These are phyloP conservation scores for Aplysina aerophoba DNA, from an alignment of 37 sponge, comb jelly and placozoan species.

Conservation along the genomic window DNA sequence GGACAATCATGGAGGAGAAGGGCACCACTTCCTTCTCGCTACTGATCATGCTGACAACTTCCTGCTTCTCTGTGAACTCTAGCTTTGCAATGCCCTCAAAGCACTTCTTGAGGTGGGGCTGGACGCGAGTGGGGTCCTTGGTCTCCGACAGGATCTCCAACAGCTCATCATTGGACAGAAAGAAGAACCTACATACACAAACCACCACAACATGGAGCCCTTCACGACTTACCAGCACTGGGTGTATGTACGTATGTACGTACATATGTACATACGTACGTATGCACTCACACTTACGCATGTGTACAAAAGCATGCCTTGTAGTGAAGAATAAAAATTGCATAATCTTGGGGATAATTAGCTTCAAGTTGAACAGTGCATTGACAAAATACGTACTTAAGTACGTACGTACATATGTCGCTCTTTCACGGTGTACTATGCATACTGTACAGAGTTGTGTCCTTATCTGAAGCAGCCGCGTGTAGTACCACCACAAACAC, in stretches of 20 bases:
- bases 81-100: constrained; percentile 96
- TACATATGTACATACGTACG: not conserved
- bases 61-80: constrained; percentile 91
- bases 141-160: constrained; percentile 96
- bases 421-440: too few species aligned
- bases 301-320: too few species aligned
- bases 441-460: too few species aligned
- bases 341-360: too few species aligned
- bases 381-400: too few species aligned
- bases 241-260: not conserved
- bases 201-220: not conserved
- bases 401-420: too few species aligned
- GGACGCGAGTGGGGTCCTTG: constrained; percentile 93
- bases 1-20: constrained; percentile 82
- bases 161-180: constrained; percentile 95
- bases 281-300: too few species aligned
- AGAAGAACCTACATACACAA: constrained; percentile 80
- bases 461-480: too few species aligned
- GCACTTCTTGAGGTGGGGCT: constrained; percentile 97
- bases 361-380: too few species aligned
- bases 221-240: too few species aligned
- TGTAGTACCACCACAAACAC: not conserved
- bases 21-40: constrained; percentile 94
- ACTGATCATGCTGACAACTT: constrained; percentile 92
- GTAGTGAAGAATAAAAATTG: too few species aligned